Conservation (phyloP, 2,888 invertebrate species). For the Apoda limacodes region DNA sequence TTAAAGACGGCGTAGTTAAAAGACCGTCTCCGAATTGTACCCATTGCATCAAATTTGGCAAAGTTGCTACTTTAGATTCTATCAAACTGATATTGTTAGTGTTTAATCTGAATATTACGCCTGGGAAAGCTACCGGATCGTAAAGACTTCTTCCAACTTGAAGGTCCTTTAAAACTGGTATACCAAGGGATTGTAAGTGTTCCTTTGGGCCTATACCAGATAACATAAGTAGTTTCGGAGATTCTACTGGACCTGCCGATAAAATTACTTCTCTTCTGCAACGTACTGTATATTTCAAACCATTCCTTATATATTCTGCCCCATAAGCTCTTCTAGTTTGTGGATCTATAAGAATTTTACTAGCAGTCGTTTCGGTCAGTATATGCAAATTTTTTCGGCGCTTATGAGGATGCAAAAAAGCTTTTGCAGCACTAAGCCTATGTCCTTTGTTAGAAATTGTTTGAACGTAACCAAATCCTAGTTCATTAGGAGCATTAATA, state of each 20-base stretch:
- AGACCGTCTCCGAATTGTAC: conserved; percentile 65
- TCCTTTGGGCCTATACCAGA: conserved; percentile 77
- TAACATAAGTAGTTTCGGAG: conserved; percentile 92
- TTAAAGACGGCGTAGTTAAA: conserved; percentile 70
- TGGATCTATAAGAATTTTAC: conserved; percentile 58
- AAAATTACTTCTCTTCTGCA: conserved; percentile 86
- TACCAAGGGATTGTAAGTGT: conserved; percentile 65
- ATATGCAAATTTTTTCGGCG: conserved; percentile 73
- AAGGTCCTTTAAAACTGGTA: conserved; percentile 72
- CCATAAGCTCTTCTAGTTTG: conserved; percentile 74
- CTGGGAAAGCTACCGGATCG: conserved; percentile 71
- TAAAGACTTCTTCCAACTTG: conserved; percentile 76
- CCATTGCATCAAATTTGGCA: conserved; percentile 54
- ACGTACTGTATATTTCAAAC: conserved; percentile 56
- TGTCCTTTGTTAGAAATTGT: conserved; percentile 70
- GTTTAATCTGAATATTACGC: conserved; percentile 55
- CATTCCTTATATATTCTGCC: conserved; percentile 74
- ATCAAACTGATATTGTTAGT: conserved; percentile 51
- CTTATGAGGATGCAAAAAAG: conserved; percentile 74
- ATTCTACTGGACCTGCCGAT: conserved; percentile 87
- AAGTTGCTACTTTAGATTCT: conserved; percentile 49
- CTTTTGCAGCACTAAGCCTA: conserved; percentile 75
- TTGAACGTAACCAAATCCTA: conserved; percentile 69
- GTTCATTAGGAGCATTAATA: conserved; percentile 69
- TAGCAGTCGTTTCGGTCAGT: conserved; percentile 46